Conservation (phyloP, 2,888 invertebrate genomes). For the Anarsia innoxiella region DNA sequence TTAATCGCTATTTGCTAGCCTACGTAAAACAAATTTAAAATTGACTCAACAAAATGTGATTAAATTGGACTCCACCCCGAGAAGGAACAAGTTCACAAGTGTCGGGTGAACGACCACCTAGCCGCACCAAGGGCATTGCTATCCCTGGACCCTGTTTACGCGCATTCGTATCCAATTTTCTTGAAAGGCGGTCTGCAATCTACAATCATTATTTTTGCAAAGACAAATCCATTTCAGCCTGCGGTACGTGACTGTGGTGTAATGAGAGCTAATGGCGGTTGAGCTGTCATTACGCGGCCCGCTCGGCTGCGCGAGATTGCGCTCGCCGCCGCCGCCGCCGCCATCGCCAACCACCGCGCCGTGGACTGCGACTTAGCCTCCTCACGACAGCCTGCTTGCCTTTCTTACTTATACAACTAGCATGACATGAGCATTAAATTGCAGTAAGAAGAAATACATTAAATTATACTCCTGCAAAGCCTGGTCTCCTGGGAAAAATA, state of each 20-base stretch:
- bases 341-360: constrained; percentile 21
- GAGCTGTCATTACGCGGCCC: constrained; percentile 60
- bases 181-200: constrained; percentile 68
- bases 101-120: constrained; percentile 22
- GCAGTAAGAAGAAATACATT: no score
- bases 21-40: no score
- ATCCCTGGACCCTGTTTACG: constrained; percentile 55
- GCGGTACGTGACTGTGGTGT: constrained; percentile 68
- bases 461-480: no score
- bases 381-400: no score
- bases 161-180: constrained; percentile 68
- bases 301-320: constrained; percentile 32
- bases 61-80: no score
- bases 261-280: constrained; percentile 67
- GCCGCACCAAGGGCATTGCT: constrained; percentile 36
- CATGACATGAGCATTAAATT: no score
- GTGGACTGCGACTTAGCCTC: constrained; percentile 40
- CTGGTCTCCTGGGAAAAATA: no score
- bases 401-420: no score
- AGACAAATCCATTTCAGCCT: constrained; percentile 72
- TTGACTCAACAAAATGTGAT: no score
- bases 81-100: constrained; percentile 1
- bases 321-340: constrained; percentile 21
- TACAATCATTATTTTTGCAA: constrained; percentile 71
- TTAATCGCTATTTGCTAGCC: no score